Conservation (phyloP, 2,113 vertebrate genomes). For the Apteryx owenii region DNA sequence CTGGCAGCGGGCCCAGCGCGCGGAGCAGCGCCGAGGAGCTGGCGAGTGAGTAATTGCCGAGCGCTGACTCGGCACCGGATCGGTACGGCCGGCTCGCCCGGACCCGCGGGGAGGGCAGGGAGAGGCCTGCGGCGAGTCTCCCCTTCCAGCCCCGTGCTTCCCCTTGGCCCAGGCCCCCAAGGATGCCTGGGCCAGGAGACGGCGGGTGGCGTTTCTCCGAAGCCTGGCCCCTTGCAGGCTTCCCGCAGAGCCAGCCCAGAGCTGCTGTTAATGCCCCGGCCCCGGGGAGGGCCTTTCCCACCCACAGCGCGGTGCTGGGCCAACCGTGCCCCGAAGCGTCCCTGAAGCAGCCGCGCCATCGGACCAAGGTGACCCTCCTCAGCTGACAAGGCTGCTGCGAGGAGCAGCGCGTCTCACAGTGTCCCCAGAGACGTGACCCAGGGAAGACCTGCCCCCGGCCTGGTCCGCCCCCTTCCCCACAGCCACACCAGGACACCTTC, state of each 20-base stretch:
- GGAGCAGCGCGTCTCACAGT: fast-evolving
- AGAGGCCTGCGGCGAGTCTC: fast-evolving
- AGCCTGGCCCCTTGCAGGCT: fast-evolving
- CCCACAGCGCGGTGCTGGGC: not conserved
- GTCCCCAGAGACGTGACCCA: not conserved
- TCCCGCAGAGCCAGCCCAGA: fast-evolving
- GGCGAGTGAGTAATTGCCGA: not conserved
- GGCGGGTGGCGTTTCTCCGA: not conserved
- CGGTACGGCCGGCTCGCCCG: not conserved
- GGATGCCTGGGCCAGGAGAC: not conserved
- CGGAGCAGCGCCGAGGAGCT: not conserved
- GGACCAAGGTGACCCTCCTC: no score
- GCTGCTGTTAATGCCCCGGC: not conserved
- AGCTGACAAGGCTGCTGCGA: not conserved
- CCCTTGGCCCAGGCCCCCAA: not conserved
- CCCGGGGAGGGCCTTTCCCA: no score
- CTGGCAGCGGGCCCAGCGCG: not conserved
- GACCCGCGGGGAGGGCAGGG: not conserved
- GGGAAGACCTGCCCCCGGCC: no score
- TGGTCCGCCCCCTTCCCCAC: not conserved
- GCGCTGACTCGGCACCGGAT: constrained; percentile 29
- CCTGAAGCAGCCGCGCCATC: no score
- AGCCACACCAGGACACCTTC: not conserved
- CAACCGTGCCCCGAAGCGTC: not conserved
- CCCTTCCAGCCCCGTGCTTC: not conserved